Conservation (phyloP, 2,888 invertebrate genomes). For the Trachelus iudaicus region DNA sequence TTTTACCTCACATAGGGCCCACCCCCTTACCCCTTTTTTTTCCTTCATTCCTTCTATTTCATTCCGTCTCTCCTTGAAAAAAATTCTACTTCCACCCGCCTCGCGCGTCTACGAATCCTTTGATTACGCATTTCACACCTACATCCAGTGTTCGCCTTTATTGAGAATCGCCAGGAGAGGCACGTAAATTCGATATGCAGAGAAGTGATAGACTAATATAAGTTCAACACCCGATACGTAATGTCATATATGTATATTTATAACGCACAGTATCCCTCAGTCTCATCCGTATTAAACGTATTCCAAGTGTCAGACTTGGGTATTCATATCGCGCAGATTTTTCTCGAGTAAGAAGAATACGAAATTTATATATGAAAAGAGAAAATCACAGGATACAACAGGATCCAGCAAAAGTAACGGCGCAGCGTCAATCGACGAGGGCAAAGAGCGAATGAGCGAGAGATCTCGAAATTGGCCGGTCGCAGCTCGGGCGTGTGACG, state of each 20-base stretch:
- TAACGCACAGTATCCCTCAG: not conserved
- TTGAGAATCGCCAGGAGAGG: not conserved
- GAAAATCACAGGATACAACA: not conserved
- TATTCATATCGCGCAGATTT: not conserved
- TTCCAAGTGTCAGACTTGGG: not conserved
- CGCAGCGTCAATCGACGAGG: not conserved
- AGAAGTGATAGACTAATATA: not conserved
- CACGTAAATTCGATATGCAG: not conserved
- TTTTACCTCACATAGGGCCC: slow-evolving; percentile 1
- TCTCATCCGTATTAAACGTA: not conserved
- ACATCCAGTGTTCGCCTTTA: not conserved
- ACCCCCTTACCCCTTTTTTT: slow-evolving; percentile 15
- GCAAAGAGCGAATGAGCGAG: not conserved
- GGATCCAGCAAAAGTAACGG: not conserved
- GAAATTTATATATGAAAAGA: not conserved
- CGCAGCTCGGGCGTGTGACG: slow-evolving; percentile 41
- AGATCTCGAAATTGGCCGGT: slow-evolving; percentile 1
- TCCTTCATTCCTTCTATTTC: slow-evolving; percentile 15
- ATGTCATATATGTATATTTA: not conserved
- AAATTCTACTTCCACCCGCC: not conserved
- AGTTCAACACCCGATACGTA: not conserved
- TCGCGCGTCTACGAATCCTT: not conserved
- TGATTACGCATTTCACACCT: not conserved
- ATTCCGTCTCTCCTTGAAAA: not conserved
- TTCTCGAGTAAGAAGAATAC: not conserved